Evolutionary conservation across 1,140 invertebrate genomes (phyloP).

Genomic region (Lepidurus packardi): DNA sequence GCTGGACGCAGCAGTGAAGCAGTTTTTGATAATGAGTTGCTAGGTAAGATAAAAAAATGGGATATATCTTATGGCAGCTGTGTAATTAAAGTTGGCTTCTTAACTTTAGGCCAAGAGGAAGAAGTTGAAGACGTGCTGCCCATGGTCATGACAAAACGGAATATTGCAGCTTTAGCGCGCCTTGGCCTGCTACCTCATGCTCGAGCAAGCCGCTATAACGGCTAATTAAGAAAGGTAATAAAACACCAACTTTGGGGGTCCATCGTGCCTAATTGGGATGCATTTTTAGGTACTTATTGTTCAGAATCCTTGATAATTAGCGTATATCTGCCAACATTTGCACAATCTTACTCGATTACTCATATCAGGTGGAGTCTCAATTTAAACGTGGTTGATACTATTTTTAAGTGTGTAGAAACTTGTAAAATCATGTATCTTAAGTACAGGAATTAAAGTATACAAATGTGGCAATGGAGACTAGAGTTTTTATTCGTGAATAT

Average conservation of each 20-base stretch:
- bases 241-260: neutral
- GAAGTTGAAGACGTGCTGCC: neutral
- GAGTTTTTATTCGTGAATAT: too few relatives aligned
- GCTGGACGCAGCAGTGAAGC: neutral
- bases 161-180: neutral
- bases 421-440: too few relatives aligned
- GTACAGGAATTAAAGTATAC: too few relatives aligned
- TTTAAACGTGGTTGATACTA: too few relatives aligned
- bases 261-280: neutral
- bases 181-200: neutral
- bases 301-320: neutral
- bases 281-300: neutral
- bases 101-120: neutral
- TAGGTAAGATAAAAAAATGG: neutral
- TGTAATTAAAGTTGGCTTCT: neutral
- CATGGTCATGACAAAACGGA: neutral
- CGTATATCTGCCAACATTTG: neutral
- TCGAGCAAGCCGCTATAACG: neutral
- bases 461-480: too few relatives aligned
- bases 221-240: neutral
- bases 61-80: neutral
- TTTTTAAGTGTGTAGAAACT: too few relatives aligned
- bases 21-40: neutral
- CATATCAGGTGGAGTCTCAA: neutral
- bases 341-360: slow-evolving; percentile 4